phyloP scores from a whole-genome alignment of 2,113 vertebrate genomes.

The Poicephalus gulielmi region DNA sequence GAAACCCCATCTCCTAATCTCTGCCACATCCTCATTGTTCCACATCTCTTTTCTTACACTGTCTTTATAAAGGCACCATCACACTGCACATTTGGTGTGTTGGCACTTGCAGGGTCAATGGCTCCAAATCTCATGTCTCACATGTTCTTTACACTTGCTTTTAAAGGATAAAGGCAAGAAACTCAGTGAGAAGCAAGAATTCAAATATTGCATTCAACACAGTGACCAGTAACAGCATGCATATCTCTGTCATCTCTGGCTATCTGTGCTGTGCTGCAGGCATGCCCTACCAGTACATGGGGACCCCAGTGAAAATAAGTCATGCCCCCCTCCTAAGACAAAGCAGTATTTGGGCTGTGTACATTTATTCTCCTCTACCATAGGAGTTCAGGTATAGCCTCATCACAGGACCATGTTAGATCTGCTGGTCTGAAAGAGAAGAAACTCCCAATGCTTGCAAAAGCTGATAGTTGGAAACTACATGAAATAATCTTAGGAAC shows the following conservation, averaged over 20 bases:
- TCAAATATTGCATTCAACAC: background rate
- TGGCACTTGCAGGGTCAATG: background rate
- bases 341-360: background rate
- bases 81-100: fast-evolving
- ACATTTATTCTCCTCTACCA: background rate
- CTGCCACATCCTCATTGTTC: background rate
- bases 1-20: background rate
- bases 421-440: background rate
- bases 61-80: background rate
- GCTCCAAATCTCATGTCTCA: background rate
- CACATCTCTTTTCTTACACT: background rate
- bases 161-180: background rate
- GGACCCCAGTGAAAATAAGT: background rate
- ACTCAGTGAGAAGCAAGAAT: background rate
- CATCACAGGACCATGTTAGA: background rate
- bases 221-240: background rate
- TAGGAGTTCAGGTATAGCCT: background rate
- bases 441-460: background rate
- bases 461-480: background rate
- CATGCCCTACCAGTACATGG: background rate
- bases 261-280: background rate
- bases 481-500: background rate
- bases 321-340: background rate
- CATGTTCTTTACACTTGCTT: background rate
- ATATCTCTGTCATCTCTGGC: background rate